Percentiles rank a stretch among this genome's conserved stretches.
Conservation (phyloP, 2,113 vertebrate species). For the Holacanthus passer region DNA sequence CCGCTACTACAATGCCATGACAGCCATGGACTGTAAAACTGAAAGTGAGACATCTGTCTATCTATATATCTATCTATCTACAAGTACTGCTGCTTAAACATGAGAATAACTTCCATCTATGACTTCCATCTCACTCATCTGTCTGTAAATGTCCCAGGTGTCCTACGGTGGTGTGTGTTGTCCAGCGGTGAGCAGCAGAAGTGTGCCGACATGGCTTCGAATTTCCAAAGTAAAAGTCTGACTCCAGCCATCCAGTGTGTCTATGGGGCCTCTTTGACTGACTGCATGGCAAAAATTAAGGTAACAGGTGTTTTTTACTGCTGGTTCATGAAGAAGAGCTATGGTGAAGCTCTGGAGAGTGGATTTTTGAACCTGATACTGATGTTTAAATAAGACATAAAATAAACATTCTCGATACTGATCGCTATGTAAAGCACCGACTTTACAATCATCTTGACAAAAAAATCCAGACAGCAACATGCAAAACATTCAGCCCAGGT, state of each 20-base stretch:
- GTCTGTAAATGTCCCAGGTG: background rate
- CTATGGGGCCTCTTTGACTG: slow-evolving; percentile 83
- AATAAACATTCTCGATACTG: too few species aligned
- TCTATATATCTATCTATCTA: background rate
- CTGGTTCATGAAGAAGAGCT: background rate
- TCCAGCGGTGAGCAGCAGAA: slow-evolving; percentile 90
- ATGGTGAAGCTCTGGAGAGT: too few species aligned
- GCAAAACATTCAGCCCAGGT: too few species aligned
- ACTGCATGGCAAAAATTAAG: slow-evolving; percentile 92
- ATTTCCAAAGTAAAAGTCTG: slow-evolving; percentile 85
- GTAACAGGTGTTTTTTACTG: slow-evolving; percentile 73
- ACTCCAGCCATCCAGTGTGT: slow-evolving; percentile 89
- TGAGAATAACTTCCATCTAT: too few species aligned
- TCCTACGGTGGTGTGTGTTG: slow-evolving; percentile 92
- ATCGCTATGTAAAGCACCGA: too few species aligned
- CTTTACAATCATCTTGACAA: too few species aligned
- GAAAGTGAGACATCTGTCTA: slow-evolving; percentile 80
- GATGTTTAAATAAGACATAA: too few species aligned
- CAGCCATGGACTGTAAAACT: slow-evolving; percentile 88
- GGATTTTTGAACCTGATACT: too few species aligned
- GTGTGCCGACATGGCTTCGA: slow-evolving; percentile 88
- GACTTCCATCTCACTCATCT: background rate
- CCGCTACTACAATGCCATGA: slow-evolving; percentile 85
- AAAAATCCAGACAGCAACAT: too few species aligned
- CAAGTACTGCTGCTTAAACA: background rate